Percentiles rank a stretch among this genome's conserved stretches.
Evolutionary conservation across 2,888 invertebrate genomes (phyloP).

Genomic region (Phragmatobia fuliginosa): DNA sequence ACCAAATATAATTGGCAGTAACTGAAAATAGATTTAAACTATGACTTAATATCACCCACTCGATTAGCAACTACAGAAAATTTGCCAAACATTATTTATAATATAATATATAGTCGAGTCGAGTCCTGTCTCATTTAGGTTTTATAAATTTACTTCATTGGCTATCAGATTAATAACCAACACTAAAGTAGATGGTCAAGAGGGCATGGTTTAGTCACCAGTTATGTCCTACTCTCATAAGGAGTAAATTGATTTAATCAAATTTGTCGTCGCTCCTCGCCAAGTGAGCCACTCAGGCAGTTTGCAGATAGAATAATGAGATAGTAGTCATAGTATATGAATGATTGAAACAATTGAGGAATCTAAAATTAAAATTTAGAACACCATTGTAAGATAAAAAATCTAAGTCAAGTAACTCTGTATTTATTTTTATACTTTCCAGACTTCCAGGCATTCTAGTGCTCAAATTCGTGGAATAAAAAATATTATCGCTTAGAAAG

Average conservation of each 20-base stretch:
- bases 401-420: not conserved
- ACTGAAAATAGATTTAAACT: too few relatives aligned
- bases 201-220: conserved; percentile 41
- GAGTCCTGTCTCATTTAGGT: conserved; percentile 8
- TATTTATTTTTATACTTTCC: not conserved
- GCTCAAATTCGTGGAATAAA: not conserved
- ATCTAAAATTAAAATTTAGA: not conserved
- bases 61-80: too few relatives aligned
- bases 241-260: conserved; percentile 45
- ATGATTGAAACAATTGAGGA: not conserved
- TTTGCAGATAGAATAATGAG: not conserved
- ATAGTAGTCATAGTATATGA: not conserved
- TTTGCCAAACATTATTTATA: too few relatives aligned
- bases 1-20: too few relatives aligned
- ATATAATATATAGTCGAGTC: not conserved
- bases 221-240: conserved; percentile 20
- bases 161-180: conserved; percentile 10
- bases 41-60: too few relatives aligned
- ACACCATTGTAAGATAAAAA: not conserved
- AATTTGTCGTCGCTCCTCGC: conserved; percentile 16
- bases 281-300: not conserved
- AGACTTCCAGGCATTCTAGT: not conserved
- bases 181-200: conserved; percentile 30
- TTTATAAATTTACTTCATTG: conserved; percentile 19
- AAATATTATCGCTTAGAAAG: not conserved